phyloP scores from a whole-genome alignment of 1,140 invertebrate genomes.

The Bombyx mandarina region DNA sequence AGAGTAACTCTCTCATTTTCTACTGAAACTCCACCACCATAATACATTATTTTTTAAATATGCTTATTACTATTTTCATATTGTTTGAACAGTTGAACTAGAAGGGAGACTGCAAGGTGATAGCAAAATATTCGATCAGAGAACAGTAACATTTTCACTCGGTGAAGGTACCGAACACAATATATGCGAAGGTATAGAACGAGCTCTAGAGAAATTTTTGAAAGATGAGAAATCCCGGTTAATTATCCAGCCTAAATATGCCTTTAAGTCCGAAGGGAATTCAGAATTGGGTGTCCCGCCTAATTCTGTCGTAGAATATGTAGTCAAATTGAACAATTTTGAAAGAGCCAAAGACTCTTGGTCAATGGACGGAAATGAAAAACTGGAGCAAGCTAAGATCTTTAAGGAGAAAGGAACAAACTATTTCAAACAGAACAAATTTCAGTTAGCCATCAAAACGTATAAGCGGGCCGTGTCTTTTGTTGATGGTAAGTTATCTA shows the following conservation, averaged over 20 bases:
- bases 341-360: constrained; percentile 88
- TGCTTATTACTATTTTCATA: too few relatives aligned
- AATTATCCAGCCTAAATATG: constrained; percentile 84
- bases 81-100: constrained; percentile 78
- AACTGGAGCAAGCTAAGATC: constrained; percentile 84
- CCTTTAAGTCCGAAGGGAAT: constrained; percentile 83
- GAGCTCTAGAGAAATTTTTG: constrained; percentile 87
- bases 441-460: constrained; percentile 86
- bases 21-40: too few relatives aligned
- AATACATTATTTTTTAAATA: too few relatives aligned
- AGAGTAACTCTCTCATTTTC: too few relatives aligned
- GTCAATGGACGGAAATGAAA: constrained; percentile 84
- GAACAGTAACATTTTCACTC: constrained; percentile 86
- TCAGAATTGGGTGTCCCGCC: constrained; percentile 82
- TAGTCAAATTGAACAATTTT: constrained; percentile 85
- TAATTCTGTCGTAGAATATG: constrained; percentile 85
- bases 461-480: constrained; percentile 81
- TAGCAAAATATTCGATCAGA: constrained; percentile 55
- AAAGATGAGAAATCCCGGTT: constrained; percentile 85
- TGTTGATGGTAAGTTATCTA: constrained; percentile 43
- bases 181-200: constrained; percentile 88
- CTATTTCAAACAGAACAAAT: constrained; percentile 90
- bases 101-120: constrained; percentile 74
- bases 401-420: constrained; percentile 93
- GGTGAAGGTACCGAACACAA: constrained; percentile 86